Percentiles rank a stretch among this genome's conserved stretches.
phyloP scores from a whole-genome alignment of 2,113 vertebrate genomes.

The Synodontis membranacea region DNA sequence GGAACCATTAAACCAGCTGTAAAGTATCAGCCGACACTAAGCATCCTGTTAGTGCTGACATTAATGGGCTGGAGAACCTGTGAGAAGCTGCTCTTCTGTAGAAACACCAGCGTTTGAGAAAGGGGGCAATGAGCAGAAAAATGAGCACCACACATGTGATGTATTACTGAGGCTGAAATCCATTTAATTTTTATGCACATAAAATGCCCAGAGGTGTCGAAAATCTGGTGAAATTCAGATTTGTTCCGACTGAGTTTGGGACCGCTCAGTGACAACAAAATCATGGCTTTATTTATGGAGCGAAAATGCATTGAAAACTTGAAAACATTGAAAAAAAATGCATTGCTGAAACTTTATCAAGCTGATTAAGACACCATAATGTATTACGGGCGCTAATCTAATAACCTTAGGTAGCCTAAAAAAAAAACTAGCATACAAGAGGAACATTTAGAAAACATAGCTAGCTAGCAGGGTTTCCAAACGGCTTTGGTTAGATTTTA shows the following conservation, averaged over 20 bases:
- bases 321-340: too few relatives aligned
- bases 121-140: neutral
- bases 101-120: neutral
- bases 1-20: conserved; percentile 15
- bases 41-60: conserved; percentile 10
- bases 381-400: neutral
- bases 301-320: neutral
- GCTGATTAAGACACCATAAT: too few relatives aligned
- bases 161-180: neutral
- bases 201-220: neutral
- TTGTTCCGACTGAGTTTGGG: neutral
- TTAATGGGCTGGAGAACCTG: conserved; percentile 14
- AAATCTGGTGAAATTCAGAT: neutral
- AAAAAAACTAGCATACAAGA: neutral
- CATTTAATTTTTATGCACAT: neutral
- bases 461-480: neutral
- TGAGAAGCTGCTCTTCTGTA: neutral
- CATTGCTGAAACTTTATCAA: neutral
- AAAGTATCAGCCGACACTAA: conserved; percentile 8
- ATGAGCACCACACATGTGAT: neutral
- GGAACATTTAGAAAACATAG: neutral
- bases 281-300: neutral
- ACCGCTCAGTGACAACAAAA: too few relatives aligned
- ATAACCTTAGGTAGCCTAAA: neutral
- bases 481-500: neutral